A percentile compares a stretch with the other conserved stretches of the same genome.
Evolutionary conservation across 1,140 invertebrate species (phyloP).

Genomic region (Stratiolaelaps scimitus): DNA sequence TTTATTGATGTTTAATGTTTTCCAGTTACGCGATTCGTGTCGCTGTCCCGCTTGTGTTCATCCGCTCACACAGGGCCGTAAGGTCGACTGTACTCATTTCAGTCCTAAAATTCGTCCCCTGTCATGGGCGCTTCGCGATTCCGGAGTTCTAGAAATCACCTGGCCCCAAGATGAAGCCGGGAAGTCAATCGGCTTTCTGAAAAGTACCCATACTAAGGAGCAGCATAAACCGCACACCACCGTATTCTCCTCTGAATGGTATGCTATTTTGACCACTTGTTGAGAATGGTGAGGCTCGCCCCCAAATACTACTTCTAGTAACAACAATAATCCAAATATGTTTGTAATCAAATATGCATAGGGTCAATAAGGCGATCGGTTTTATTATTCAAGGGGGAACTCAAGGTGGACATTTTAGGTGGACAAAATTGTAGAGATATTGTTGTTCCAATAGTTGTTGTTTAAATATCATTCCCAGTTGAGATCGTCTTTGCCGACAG

Average conservation of each 20-base stretch:
- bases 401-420: no score
- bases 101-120: slow-evolving; percentile 5
- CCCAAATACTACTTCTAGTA: no score
- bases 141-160: background rate
- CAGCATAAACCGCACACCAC: background rate
- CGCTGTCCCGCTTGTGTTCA: slow-evolving; percentile 11
- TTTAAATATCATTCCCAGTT: no score
- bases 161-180: slow-evolving; percentile 1
- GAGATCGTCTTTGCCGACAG: no score
- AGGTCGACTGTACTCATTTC: slow-evolving; percentile 12
- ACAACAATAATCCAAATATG: no score
- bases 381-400: no score
- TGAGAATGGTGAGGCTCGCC: no score
- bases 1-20: background rate
- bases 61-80: slow-evolving; percentile 11
- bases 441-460: no score
- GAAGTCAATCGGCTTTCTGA: background rate
- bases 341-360: no score
- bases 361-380: no score
- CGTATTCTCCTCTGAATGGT: slow-evolving; percentile 14
- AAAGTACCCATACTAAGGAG: background rate
- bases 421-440: no score
- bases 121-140: slow-evolving; percentile 9
- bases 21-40: slow-evolving; percentile 22
- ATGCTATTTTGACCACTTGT: background rate